Base-by-base conservation (phyloP, 2,113 vertebrate species). In the Podocnemis expansa region DNA sequence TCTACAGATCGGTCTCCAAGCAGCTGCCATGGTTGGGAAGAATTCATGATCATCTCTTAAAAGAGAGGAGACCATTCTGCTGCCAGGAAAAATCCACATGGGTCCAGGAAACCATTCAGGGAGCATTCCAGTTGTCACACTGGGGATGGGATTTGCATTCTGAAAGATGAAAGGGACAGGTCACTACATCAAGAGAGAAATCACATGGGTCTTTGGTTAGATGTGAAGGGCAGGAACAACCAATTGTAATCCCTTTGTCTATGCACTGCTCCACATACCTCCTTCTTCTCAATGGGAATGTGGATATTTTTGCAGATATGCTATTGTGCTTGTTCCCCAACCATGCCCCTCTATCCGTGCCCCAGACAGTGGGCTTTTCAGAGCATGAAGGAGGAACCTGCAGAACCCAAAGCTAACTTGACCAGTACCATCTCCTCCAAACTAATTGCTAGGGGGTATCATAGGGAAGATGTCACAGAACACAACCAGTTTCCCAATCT, bases 401-500 rank as follows among this genome's bases (percentile, higher is more conserved):
- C 17, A 76, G 41, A 10, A 41, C 38, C 27, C 73, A 43, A 45
- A 12, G 25, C 41, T 76, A 45, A 76, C 22, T 45, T 76, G 41
- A 29, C 17, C 5, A 4, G 27, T 38, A 19, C 27, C 12, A 41
- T 25, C 29, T 45, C 27, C 70, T 17, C 58, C 41, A 87, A 89
- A 82, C 60, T 11, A 79, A 51, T 1, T 31, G 45, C n/a, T 14
- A 10, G 38, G 34, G 63, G 78, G 91, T 93, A 92, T 52, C 55
- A 84, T 78, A 49, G 78, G 81, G 82, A 63, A 55, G 78, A 78
- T 34, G 58, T 78, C 80, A 70, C 51, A 86, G 75, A 94, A 84
- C n/a, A 11, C 0, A 1, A 49, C n/a, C 0, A 0, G 52, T n/a
- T 0, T 0, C 60, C 47, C 41, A 45, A 16, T 16, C 41, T 41